Evolutionary conservation across 1,140 invertebrate species (phyloP), one percentile per base, ranked within the genome.

Genomic region (Penaeus chinensis): DNA sequence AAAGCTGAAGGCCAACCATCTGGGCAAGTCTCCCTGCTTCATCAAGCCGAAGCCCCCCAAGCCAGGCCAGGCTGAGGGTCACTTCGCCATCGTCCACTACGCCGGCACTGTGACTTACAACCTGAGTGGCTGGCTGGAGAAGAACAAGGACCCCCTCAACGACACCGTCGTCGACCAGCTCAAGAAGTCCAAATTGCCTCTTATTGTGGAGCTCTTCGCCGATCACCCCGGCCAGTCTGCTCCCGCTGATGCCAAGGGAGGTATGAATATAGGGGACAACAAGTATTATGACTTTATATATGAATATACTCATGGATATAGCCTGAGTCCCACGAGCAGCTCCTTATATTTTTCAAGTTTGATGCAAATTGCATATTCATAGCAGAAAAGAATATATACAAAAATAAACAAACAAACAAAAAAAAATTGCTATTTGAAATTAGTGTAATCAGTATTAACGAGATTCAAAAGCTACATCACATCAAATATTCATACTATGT

Each of bases 21-120:
- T 93, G 77, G 93, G 93, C 62, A 94, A 94, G 89, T 92, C 92
- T 54, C 89, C 91, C 24, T 92, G 92, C 89, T 93, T 93, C 90
- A 91, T 92, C 78, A 94, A 93, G 88, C 93, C 93, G 37, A 92
- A 92, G 89, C 92, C 92, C 80, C 89, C 91, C 32, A 92, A 92
- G 83, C 91, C 91, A 78, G 91, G 91, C 19, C 91, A 92, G 71
- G 90, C 87, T 69, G 92, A 92, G 24, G 92, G 90, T n/a, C 85
- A 86, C 78, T 86, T 86, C 85, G 85, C 85, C 78, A 81, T 86
- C 42, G 85, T 86, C 27, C 85, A 86, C 85, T 86, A 86, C 85
- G 85, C 85, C 42, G 85, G 85, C 24, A 87, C 85, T 20, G 85
- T 87, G 66, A 87, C 63, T 69, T 87, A 87, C 80, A 87, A 87